Conservation (phyloP, 1,140 invertebrate genomes). For the Chymomyza costata region DNA sequence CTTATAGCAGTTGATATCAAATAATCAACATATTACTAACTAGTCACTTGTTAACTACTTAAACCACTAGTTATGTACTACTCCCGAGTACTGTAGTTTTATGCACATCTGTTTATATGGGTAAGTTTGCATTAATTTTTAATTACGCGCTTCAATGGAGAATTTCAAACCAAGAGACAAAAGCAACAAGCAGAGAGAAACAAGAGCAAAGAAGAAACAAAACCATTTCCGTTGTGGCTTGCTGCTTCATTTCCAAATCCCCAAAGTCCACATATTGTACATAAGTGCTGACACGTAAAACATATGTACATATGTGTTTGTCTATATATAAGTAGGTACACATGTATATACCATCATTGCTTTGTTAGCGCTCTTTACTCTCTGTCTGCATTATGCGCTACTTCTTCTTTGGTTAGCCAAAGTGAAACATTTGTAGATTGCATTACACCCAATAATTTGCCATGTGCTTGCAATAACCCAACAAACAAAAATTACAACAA, state of each 20-base stretch:
- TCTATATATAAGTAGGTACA: not conserved
- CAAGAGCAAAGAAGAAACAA: no score
- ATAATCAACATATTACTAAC: no score
- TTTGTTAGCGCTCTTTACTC: conserved; percentile 17
- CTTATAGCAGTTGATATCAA: no score
- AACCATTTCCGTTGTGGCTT: conserved; percentile 2
- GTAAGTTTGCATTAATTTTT: conserved; percentile 41
- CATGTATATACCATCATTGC: conserved; percentile 42
- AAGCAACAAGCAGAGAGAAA: no score
- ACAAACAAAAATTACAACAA: no score
- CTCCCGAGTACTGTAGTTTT: no score
- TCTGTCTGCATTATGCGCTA: conserved; percentile 2
- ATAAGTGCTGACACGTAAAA: no score
- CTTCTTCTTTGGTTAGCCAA: not conserved
- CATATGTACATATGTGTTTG: no score
- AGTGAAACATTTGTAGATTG: conserved; percentile 51
- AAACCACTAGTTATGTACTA: no score
- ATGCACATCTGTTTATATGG: conserved; percentile 25
- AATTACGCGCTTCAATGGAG: conserved; percentile 50
- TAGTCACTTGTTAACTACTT: no score
- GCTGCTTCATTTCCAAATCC: conserved; percentile 9
- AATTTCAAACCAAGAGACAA: not conserved
- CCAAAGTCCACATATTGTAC: conserved; percentile 1
- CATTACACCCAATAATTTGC: conserved; percentile 28
- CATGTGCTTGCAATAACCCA: not conserved